These are phyloP conservation scores for Orgyia antiqua DNA, from an alignment of 2,888 invertebrate species.

Conservation along the genomic window DNA sequence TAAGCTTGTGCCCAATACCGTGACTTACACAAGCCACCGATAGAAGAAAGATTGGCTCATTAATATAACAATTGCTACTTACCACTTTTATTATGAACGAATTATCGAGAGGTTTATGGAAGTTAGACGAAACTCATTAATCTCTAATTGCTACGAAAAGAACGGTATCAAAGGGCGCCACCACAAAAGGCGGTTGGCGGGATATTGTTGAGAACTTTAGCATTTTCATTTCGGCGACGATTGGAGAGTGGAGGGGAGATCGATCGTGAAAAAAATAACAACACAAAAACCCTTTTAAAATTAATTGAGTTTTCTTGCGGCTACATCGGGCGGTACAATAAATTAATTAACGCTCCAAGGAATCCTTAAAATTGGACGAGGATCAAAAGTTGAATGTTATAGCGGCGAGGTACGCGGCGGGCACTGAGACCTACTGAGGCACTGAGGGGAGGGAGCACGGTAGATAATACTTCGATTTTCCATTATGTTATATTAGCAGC, in stretches of 20 bases:
- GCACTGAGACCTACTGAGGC: conserved; percentile 1
- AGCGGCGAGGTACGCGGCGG: conserved; percentile 20
- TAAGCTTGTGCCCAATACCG: too few species aligned
- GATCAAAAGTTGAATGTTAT: conserved; percentile 68
- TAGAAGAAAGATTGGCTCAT: too few species aligned
- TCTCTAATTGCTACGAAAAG: conserved; percentile 63
- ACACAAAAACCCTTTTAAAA: conserved; percentile 79
- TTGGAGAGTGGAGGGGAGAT: conserved; percentile 32
- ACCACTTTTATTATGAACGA: conserved; percentile 7
- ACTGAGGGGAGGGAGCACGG: conserved; percentile 30
- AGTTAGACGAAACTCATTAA: conserved; percentile 54
- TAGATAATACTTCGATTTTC: conserved; percentile 76
- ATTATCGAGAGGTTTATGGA: conserved; percentile 30
- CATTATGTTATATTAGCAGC: conserved; percentile 73
- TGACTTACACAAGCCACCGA: too few species aligned
- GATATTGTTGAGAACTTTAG: conserved; percentile 57
- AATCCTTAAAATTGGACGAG: conserved; percentile 75
- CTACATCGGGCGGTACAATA: conserved; percentile 73
- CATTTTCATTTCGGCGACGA: conserved; percentile 52
- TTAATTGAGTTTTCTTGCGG: conserved; percentile 78
- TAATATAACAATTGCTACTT: too few species aligned
- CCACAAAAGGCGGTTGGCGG: conserved; percentile 51
- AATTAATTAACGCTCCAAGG: conserved; percentile 76
- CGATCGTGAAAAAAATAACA: conserved; percentile 70
- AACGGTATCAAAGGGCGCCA: conserved; percentile 50